Conservation (phyloP, 2,113 vertebrate species). For the Amblyopsis rosae region DNA sequence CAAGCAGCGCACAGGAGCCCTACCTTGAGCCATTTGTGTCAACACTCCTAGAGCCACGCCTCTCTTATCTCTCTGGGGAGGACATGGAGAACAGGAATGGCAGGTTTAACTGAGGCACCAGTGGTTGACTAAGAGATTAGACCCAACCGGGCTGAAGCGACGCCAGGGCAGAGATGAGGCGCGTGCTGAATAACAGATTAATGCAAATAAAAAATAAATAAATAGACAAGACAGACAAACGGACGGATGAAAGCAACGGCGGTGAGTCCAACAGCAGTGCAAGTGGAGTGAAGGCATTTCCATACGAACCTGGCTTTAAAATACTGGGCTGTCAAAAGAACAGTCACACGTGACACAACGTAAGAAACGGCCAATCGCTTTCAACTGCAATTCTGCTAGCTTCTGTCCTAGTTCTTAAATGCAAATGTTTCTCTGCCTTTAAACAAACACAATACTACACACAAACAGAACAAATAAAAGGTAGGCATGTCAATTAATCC, state of each 20-base stretch:
- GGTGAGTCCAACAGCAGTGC: slow-evolving; percentile 99
- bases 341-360: slow-evolving; percentile 99
- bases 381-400: slow-evolving; percentile 74
- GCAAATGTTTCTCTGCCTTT: slow-evolving; percentile 67
- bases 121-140: slow-evolving; percentile 38
- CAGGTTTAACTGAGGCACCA: slow-evolving; percentile 45
- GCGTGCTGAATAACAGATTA: slow-evolving; percentile 83
- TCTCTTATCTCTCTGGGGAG: neutral
- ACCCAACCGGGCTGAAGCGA: slow-evolving; percentile 40
- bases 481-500: slow-evolving; percentile 76
- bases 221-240: slow-evolving; percentile 79
- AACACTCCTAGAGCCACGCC: neutral
- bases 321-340: slow-evolving; percentile 99
- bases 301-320: slow-evolving; percentile 99
- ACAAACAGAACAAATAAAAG: slow-evolving; percentile 74
- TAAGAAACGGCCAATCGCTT: slow-evolving; percentile 97
- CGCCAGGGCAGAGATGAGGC: slow-evolving; percentile 86
- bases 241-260: slow-evolving; percentile 91
- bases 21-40: neutral
- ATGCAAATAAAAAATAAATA: slow-evolving; percentile 77
- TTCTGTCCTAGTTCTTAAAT: slow-evolving; percentile 66
- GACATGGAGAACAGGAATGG: slow-evolving; percentile 15
- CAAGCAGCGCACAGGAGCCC: neutral
- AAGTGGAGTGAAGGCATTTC: slow-evolving; percentile 99
- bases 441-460: slow-evolving; percentile 68